Conservation (phyloP, 1,140 invertebrate genomes). For the Neodiprion virginianus region DNA sequence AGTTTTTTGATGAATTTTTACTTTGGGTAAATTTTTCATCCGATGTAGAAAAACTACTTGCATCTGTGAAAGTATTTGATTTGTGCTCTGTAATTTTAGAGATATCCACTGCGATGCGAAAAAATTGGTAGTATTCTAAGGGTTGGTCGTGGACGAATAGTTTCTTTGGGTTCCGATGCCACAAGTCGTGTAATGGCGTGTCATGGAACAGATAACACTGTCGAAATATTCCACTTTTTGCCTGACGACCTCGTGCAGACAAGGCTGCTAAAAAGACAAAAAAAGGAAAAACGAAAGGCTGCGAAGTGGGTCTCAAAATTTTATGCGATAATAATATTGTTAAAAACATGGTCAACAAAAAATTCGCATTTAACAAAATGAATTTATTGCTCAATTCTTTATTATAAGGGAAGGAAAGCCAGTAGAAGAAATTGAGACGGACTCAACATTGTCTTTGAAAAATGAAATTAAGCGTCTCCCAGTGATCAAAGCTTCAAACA, state of each 20-base stretch:
- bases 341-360: neutral
- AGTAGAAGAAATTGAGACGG: conserved; percentile 31
- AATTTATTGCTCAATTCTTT: conserved; percentile 18
- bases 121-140: conserved; percentile 81
- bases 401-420: conserved; percentile 44
- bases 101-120: conserved; percentile 73
- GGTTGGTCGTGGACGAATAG: conserved; percentile 75
- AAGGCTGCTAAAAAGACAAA: conserved; percentile 75
- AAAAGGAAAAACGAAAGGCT: conserved; percentile 74
- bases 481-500: conserved; percentile 69
- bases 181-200: conserved; percentile 77
- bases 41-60: neutral
- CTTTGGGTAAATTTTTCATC: neutral
- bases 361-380: too few relatives aligned
- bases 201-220: conserved; percentile 79
- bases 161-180: conserved; percentile 70
- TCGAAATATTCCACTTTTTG: conserved; percentile 88
- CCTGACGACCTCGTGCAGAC: conserved; percentile 75
- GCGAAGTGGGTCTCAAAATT: conserved; percentile 55
- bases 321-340: neutral
- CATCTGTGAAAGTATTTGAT: conserved; percentile 5
- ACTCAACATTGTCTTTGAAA: conserved; percentile 60
- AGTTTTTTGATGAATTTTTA: too few relatives aligned
- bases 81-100: conserved; percentile 36
- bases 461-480: conserved; percentile 80